Percentiles rank a stretch among this genome's conserved stretches.
phyloP scores from a whole-genome alignment of 2,113 vertebrate genomes.

The Natator depressus region DNA sequence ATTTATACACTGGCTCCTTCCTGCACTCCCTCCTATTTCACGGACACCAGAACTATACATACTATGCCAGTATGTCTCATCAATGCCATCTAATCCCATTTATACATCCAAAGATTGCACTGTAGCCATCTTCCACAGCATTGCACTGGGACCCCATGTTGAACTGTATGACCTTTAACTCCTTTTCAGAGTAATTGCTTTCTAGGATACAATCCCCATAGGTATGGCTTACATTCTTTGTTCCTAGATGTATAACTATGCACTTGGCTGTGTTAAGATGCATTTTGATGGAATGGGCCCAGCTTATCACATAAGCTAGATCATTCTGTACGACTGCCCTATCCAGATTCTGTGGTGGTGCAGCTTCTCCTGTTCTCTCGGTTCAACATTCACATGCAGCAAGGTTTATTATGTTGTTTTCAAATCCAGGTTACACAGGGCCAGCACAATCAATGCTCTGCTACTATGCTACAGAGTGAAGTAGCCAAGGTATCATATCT shows the following conservation, averaged over 20 bases:
- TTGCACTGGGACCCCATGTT: neutral
- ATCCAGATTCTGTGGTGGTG: too few relatives aligned
- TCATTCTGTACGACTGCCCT: neutral
- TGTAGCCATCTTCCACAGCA: neutral
- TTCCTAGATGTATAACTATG: neutral
- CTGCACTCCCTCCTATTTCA: neutral
- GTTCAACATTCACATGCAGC: too few relatives aligned
- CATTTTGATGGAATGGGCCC: neutral
- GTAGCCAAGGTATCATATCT: neutral
- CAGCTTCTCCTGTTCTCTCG: neutral
- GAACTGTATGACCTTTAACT: neutral
- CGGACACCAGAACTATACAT: neutral
- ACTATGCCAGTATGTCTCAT: neutral
- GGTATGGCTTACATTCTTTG: neutral
- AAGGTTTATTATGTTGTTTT: neutral
- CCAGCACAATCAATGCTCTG: neutral
- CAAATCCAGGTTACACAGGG: neutral
- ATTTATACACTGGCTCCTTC: neutral
- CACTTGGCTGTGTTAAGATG: neutral
- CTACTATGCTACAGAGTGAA: neutral
- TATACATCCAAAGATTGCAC: neutral
- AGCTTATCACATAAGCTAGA: neutral
- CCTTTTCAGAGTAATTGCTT: neutral
- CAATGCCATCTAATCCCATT: neutral
- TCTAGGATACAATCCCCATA: neutral